These are phyloP conservation scores for Drosophila differens DNA, from an alignment of 2,888 invertebrate genomes.

Conservation along the genomic window DNA sequence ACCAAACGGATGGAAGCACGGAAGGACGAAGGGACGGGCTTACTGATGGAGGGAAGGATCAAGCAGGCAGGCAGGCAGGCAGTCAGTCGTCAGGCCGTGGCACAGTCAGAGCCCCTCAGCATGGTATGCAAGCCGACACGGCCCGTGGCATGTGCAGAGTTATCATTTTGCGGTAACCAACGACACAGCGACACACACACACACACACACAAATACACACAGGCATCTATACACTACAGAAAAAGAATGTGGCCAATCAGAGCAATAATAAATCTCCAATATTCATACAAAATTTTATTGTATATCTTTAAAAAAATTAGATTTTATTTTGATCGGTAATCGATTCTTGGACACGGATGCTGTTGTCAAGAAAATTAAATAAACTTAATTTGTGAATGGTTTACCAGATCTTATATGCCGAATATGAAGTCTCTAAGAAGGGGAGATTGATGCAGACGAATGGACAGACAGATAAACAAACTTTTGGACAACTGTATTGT, in stretches of 20 bases:
- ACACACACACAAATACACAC: not conserved
- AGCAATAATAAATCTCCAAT: not conserved
- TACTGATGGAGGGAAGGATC: conserved; percentile 1
- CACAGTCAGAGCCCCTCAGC: conserved; percentile 1
- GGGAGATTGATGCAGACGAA: not conserved
- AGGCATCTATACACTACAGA: not conserved
- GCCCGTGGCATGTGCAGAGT: conserved; percentile 66
- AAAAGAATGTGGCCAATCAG: not conserved
- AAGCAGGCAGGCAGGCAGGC: conserved; percentile 11
- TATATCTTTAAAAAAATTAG: accelerated
- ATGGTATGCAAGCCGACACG: conserved; percentile 37
- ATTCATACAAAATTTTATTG: not conserved
- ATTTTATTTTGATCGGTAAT: not conserved
- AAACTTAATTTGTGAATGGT: no score
- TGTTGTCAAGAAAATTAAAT: no score
- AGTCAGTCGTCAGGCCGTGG: conserved; percentile 5
- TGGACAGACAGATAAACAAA: not conserved
- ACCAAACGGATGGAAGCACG: conserved; percentile 5
- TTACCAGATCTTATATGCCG: not conserved
- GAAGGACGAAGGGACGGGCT: not conserved
- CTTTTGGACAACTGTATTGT: not conserved
- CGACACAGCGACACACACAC: conserved; percentile 38
- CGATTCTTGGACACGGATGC: no score
- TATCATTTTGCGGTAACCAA: conserved; percentile 72
- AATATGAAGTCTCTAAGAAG: not conserved